Percentiles rank a stretch among this genome's conserved stretches.
Conservation (phyloP, 2,888 invertebrate species). For the Pseudococcus longispinus region DNA sequence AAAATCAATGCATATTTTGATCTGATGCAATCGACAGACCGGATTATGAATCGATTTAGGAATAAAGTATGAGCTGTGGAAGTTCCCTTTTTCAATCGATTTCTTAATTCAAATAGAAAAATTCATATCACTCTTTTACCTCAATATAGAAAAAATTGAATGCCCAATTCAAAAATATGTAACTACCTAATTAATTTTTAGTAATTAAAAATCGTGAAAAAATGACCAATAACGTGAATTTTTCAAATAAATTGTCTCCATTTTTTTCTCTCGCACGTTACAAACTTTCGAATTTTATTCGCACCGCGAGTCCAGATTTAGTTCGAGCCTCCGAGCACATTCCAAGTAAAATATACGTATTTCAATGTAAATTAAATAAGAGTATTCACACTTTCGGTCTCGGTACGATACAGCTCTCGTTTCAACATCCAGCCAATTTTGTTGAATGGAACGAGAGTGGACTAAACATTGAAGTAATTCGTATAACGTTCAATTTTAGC, state of each 20-base stretch:
- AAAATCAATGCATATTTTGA: background rate
- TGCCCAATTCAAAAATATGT: too few species aligned
- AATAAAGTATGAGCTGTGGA: background rate
- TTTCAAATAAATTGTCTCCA: background rate
- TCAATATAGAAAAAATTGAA: too few species aligned
- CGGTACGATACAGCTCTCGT: conserved; percentile 3
- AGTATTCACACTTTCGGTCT: background rate
- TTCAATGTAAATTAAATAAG: background rate
- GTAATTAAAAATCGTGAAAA: background rate
- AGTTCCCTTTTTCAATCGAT: background rate
- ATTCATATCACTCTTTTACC: too few species aligned
- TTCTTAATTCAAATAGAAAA: too few species aligned
- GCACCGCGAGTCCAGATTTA: background rate
- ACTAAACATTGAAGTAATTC: background rate
- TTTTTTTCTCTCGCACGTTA: background rate
- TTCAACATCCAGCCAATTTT: background rate
- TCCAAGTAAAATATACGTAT: background rate
- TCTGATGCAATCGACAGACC: background rate
- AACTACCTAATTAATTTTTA: too few species aligned
- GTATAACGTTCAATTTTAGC: background rate
- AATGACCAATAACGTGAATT: background rate
- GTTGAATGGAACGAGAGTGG: background rate
- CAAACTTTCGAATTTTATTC: background rate
- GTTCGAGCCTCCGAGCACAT: background rate
- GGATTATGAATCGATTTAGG: background rate